A percentile compares a stretch with the other conserved stretches of the same genome.
These are phyloP conservation scores for Nematostella vectensis DNA, from an alignment of 92 coral and sea anemone species.

Conservation along the genomic window DNA sequence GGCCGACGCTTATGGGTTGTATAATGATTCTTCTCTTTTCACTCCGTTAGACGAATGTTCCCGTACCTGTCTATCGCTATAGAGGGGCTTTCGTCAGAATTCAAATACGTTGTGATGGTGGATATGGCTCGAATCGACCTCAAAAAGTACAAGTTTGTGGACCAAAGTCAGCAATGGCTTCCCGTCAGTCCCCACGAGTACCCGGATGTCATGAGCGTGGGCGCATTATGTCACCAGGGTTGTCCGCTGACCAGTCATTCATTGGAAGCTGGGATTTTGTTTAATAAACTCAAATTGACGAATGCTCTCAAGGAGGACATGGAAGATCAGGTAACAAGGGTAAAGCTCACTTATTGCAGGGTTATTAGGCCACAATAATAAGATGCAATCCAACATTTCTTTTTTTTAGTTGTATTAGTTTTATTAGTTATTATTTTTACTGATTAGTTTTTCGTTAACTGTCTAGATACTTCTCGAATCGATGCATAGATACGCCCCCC, in stretches of 20 bases:
- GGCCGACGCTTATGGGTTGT: too few species aligned
- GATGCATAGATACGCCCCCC: slow-evolving; percentile 23
- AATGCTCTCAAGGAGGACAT: neutral
- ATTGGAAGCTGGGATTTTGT: neutral
- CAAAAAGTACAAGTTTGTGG: slow-evolving; percentile 16
- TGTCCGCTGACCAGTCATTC: neutral
- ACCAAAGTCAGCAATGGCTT: neutral
- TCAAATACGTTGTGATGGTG: slow-evolving; percentile 7
- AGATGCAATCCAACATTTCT: too few species aligned
- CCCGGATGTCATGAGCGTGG: slow-evolving; percentile 1
- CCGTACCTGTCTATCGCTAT: slow-evolving; percentile 13
- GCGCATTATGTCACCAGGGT: slow-evolving; percentile 8
- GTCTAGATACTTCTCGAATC: slow-evolving; percentile 30
- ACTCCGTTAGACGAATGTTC: slow-evolving; percentile 20
- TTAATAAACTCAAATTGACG: slow-evolving; percentile 19
- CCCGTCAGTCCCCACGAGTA: too few species aligned
- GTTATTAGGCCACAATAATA: too few species aligned
- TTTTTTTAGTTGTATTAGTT: too few species aligned
- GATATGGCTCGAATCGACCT: slow-evolving; percentile 6
- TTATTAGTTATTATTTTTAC: too few species aligned
- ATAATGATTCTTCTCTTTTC: too few species aligned
- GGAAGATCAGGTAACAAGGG: slow-evolving; percentile 13
- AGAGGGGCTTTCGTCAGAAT: slow-evolving; percentile 7
- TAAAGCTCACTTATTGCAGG: too few species aligned
- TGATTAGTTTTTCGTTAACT: too few species aligned